phyloP scores from a whole-genome alignment of 2,797 vertebrate species.

The Lithobates pipiens region DNA sequence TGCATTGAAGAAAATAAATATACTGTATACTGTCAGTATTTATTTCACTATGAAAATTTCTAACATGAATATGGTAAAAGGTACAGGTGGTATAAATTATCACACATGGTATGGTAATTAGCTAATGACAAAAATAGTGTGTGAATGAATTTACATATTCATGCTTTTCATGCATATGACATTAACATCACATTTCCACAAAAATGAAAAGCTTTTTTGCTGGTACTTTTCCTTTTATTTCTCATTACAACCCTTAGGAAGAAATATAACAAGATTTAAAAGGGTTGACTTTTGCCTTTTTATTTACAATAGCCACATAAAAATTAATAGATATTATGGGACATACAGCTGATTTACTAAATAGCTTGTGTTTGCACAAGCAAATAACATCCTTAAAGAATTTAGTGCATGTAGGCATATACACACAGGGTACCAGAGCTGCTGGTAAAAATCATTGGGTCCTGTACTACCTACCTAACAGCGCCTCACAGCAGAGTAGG shows the following conservation, averaged over 20 bases:
- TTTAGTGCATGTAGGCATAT: background rate
- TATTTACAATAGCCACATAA: no score
- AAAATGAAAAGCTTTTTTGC: background rate
- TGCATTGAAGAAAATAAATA: no score
- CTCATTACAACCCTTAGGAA: no score
- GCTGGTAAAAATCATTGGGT: no score
- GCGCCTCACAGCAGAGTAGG: no score
- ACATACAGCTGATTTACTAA: background rate
- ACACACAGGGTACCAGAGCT: background rate
- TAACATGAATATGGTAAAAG: background rate
- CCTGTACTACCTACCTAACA: no score
- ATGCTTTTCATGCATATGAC: slow-evolving; percentile 9
- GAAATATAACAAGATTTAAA: no score
- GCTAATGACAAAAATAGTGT: slow-evolving; percentile 17
- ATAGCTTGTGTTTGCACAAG: background rate
- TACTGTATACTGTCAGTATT: background rate
- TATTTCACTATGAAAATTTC: background rate
- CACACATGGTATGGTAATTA: slow-evolving; percentile 10
- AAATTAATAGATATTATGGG: background rate
- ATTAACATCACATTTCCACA: slow-evolving; percentile 8
- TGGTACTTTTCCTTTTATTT: background rate
- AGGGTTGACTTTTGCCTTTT: no score
- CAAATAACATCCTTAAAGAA: background rate
- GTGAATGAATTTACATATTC: background rate
- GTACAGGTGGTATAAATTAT: slow-evolving; percentile 9